These are phyloP conservation scores for Tiliqua scincoides DNA, from an alignment of 2,113 vertebrate species.

Conservation along the genomic window DNA sequence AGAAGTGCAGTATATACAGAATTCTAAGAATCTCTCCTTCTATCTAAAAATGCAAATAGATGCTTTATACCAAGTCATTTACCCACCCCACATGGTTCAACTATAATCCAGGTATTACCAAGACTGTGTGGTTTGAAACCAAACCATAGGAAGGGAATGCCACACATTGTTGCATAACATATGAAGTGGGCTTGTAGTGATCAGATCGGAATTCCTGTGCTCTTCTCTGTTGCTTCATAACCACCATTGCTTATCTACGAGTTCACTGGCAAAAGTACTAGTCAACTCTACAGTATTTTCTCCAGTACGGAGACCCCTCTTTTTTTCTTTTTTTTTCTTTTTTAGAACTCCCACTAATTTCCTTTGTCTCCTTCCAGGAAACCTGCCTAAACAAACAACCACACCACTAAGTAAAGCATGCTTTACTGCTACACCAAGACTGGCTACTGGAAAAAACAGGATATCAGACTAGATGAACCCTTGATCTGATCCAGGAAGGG, in stretches of 20 bases:
- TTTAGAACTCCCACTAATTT: neutral
- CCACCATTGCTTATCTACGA: neutral
- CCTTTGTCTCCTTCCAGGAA: rapidly evolving
- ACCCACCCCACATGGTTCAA: neutral
- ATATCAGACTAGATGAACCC: neutral
- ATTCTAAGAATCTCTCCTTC: neutral
- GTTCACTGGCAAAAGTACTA: neutral
- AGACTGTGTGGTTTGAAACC: too few relatives aligned
- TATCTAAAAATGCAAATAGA: neutral
- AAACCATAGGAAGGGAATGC: neutral
- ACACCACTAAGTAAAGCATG: neutral
- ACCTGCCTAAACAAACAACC: neutral
- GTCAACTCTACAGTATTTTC: neutral
- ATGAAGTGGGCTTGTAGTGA: neutral
- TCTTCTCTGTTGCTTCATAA: neutral
- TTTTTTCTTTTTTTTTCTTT: too few relatives aligned
- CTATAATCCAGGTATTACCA: neutral
- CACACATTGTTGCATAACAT: neutral
- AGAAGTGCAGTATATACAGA: neutral
- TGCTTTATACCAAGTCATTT: neutral
- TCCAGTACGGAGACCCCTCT: neutral
- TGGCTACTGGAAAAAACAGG: neutral
- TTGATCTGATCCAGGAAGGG: neutral
- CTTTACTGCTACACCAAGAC: neutral
- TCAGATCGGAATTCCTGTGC: neutral